Base-by-base conservation (phyloP, 1,140 invertebrate genomes). In the Colletes latitarsis region DNA sequence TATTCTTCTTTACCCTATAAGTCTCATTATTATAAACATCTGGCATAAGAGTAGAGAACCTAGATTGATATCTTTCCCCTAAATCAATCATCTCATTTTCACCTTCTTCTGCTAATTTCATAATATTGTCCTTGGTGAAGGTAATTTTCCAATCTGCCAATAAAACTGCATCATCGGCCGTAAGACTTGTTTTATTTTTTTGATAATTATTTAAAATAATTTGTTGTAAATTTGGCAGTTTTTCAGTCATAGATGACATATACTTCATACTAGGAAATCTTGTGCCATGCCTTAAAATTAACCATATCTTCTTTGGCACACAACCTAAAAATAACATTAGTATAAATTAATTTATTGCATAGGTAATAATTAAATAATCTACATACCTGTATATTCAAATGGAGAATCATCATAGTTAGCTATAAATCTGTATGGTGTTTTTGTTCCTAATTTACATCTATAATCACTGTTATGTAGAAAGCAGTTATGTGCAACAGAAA, bases 201-300 rank as follows among this genome's bases (percentile, higher is more conserved):
- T 88, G 12, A 83, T 91, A 90, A 88, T 90, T 93, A 5, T 92
- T 53, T 46, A 96, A 67, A 79, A 96, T 94, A 53, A 92, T 84
- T 30, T 94, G 76, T 72, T 93, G 90, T 19, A 96, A 84, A 46
- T 91, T 53, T 8, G 92, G 90, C 6, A 96, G 84, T 55, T 92
- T 84, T 10, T 92, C 82, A 64, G 93, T 93, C 84, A 96, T 94
- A 41, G 86, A 85, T 12, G 90, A 81, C 64, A 96, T 94, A 4
- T 94, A 89, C 75, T 94, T 93, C 69, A 91, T 89, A 62, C 94
- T 94, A 10, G 96, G 96, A 91, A 95, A 95, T 74, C 96, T 93
- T 30, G 96, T 96, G 12, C 96, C 96, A 92, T 97, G 96, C 43
- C 96, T 93, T 30, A 96, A 88, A 5, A 96, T 83, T 66, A 95